phyloP scores from a whole-genome alignment of 2,113 vertebrate species.

The Copsychus sechellarum region DNA sequence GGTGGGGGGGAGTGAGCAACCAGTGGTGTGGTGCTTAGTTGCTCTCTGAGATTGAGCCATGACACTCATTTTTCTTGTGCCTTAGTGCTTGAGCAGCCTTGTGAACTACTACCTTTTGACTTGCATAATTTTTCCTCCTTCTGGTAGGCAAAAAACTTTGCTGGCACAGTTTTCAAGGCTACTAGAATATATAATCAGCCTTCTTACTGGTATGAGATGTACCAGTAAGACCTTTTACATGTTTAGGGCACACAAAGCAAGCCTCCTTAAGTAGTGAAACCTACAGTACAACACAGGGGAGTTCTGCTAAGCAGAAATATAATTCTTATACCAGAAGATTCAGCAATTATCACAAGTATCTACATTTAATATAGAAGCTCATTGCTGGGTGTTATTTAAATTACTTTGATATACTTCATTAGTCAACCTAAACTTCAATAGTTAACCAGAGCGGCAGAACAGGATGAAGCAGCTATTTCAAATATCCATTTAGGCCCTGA shows the following conservation, averaged over 20 bases:
- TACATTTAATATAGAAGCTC: not conserved
- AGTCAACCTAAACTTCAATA: conserved; percentile 1
- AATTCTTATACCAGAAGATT: not conserved
- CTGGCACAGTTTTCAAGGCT: not conserved
- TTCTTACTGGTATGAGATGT: not conserved
- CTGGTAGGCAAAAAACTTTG: not conserved
- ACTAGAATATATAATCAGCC: not conserved
- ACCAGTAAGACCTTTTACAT: not conserved
- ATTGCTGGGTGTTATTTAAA: conserved; percentile 14
- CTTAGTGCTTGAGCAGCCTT: not conserved
- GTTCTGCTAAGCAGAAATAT: not conserved
- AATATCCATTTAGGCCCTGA: not conserved
- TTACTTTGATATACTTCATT: conserved; percentile 20
- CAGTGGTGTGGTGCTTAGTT: not conserved
- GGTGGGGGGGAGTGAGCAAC: accelerated
- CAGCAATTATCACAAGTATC: not conserved
- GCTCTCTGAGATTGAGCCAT: not conserved
- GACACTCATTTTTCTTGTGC: not conserved
- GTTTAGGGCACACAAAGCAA: not conserved
- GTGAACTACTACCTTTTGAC: not conserved
- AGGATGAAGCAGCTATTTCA: conserved; percentile 40
- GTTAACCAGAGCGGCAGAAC: conserved; percentile 14
- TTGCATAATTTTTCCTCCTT: not conserved
- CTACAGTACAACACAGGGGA: not conserved
- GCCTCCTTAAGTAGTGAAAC: not conserved